phyloP scores from a whole-genome alignment of 2,888 invertebrate genomes.

The Luffia ferchaultella region DNA sequence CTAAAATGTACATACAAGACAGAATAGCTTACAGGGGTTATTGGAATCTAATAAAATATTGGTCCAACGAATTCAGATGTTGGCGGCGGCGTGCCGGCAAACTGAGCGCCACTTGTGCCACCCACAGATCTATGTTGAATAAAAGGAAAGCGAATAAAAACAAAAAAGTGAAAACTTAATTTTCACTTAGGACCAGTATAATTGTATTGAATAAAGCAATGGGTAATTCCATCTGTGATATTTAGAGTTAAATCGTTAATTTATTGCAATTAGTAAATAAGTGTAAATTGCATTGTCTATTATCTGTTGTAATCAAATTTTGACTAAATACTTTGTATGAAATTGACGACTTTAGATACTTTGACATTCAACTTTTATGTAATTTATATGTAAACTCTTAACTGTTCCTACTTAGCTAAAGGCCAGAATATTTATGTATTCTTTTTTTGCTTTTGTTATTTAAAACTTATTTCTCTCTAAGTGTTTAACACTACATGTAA shows the following conservation, averaged over 20 bases:
- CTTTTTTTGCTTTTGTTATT: no score
- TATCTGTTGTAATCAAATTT: no score
- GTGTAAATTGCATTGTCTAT: no score
- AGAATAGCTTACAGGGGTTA: constrained; percentile 68
- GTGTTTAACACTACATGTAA: no score
- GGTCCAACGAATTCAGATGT: constrained; percentile 59
- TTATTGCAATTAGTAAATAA: constrained; percentile 53
- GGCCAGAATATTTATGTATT: no score
- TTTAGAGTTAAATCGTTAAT: constrained; percentile 61
- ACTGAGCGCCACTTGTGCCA: constrained; percentile 27
- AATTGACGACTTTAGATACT: no score
- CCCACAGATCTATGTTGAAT: constrained; percentile 32
- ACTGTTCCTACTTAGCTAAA: no score
- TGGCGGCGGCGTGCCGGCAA: constrained; percentile 25
- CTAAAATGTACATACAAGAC: constrained; percentile 66
- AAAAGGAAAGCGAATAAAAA: constrained; percentile 29
- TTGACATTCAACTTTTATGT: no score
- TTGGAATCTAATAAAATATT: constrained; percentile 66
- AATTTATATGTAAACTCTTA: no score
- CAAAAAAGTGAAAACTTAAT: constrained; percentile 13
- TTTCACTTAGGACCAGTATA: neutral
- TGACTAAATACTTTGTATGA: no score
- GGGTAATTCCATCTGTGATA: constrained; percentile 66
- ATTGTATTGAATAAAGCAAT: constrained; percentile 39
- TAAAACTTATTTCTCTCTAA: no score